Conservation (phyloP, 2,113 vertebrate species). For the Sceloporus tristichus region DNA sequence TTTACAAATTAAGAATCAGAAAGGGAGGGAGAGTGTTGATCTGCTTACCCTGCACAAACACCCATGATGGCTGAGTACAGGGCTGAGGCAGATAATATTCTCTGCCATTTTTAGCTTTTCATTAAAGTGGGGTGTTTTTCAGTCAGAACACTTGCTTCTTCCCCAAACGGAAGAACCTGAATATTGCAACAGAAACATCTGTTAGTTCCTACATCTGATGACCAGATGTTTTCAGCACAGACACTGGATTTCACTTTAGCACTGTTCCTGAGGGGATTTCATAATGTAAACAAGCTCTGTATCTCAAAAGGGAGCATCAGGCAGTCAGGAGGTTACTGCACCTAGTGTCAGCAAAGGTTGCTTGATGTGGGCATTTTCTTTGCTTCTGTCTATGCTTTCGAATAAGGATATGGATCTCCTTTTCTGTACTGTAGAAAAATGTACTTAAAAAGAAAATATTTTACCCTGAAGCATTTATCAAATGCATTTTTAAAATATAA, state of each 20-base stretch:
- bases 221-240: slow-evolving; percentile 30
- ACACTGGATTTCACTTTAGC: slow-evolving; percentile 2
- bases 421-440: background rate
- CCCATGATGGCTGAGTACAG: background rate
- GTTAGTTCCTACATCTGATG: slow-evolving; percentile 5
- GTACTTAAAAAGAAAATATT: background rate
- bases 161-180: slow-evolving; percentile 1
- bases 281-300: slow-evolving; percentile 14
- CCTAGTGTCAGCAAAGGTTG: background rate
- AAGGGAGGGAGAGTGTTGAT: background rate
- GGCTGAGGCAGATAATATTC: background rate
- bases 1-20: background rate
- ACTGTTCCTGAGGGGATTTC: background rate
- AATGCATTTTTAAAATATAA: background rate
- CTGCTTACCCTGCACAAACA: background rate
- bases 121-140: background rate
- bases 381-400: slow-evolving; percentile 3
- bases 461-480: background rate
- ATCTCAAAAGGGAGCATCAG: background rate
- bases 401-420: background rate
- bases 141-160: background rate
- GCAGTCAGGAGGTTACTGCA: background rate
- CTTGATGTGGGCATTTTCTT: background rate
- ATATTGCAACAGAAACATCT: slow-evolving; percentile 25
- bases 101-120: background rate